Evolutionary conservation across 2,888 invertebrate species (phyloP).

Genomic region (Urechis unicinctus): DNA sequence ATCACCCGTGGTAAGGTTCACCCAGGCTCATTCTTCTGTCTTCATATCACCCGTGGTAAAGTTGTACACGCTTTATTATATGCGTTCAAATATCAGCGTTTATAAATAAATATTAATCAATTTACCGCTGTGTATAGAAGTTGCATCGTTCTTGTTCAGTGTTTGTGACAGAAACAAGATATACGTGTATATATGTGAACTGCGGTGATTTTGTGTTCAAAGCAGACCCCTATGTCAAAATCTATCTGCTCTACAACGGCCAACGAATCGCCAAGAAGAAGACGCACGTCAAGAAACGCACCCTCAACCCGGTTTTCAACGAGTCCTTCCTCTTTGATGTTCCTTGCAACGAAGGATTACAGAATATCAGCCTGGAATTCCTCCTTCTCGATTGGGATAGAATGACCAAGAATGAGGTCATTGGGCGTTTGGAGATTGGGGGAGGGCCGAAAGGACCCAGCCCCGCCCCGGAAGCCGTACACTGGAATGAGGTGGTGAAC

Average conservation of each 20-base stretch:
- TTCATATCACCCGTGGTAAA: too few relatives aligned
- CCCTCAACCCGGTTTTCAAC: conserved; percentile 96
- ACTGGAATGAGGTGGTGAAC: conserved; percentile 96
- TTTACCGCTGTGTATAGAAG: too few relatives aligned
- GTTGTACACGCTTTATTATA: too few relatives aligned
- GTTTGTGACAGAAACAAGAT: too few relatives aligned
- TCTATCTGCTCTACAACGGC: conserved; percentile 93
- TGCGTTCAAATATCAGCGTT: too few relatives aligned
- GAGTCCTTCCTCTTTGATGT: conserved; percentile 98
- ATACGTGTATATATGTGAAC: too few relatives aligned
- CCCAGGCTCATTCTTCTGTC: too few relatives aligned
- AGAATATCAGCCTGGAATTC: conserved; percentile 76
- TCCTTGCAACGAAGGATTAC: conserved; percentile 67
- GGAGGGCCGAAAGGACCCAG: conserved; percentile 52
- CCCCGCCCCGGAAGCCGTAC: conserved; percentile 52
- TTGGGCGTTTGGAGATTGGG: conserved; percentile 89
- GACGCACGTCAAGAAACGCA: conserved; percentile 96
- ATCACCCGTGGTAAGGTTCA: too few relatives aligned
- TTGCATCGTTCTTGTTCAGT: too few relatives aligned
- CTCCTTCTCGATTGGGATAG: conserved; percentile 93
- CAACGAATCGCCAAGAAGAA: conserved; percentile 98
- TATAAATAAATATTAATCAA: too few relatives aligned
- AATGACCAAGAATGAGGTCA: conserved; percentile 97
- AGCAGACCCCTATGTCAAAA: conserved; percentile 92
- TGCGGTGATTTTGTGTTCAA: too few relatives aligned